A percentile compares a stretch with the other conserved stretches of the same genome.
phyloP scores from a whole-genome alignment of 2,113 vertebrate species.

The Trochalopteron elliotii region DNA sequence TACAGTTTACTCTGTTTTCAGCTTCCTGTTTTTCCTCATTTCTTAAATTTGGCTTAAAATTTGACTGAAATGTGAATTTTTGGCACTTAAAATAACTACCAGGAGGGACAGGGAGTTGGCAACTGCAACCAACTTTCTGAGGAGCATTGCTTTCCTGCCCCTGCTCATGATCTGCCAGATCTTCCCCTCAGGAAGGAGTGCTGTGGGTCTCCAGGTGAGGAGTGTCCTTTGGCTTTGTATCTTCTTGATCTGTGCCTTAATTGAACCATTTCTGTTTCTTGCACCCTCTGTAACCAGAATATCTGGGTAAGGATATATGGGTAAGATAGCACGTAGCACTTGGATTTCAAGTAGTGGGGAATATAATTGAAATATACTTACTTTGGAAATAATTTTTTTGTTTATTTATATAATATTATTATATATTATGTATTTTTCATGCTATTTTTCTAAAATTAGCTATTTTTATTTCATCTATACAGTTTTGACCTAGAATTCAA shows the following conservation, averaged over 20 bases:
- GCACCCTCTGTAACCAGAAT: background rate
- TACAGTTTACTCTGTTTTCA: background rate
- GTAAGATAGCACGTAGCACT: background rate
- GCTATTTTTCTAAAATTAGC: background rate
- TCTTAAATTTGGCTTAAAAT: background rate
- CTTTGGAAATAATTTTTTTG: background rate
- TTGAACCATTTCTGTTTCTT: background rate
- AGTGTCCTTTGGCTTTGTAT: background rate
- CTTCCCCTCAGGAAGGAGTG: background rate
- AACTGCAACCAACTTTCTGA: background rate
- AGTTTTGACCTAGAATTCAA: background rate
- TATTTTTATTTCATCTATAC: background rate
- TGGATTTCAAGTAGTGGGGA: background rate
- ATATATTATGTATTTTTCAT: background rate
- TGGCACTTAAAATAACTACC: background rate
- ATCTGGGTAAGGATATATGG: background rate
- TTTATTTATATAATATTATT: background rate
- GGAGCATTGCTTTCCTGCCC: background rate
- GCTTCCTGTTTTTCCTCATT: background rate
- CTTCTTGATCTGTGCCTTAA: background rate
- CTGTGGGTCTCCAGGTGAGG: fast-evolving
- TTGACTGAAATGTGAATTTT: background rate
- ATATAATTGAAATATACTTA: background rate
- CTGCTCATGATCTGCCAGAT: background rate
- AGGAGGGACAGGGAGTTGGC: background rate